These are phyloP conservation scores for Drymonia ruficornis DNA, from an alignment of 2,888 invertebrate species.

Conservation along the genomic window DNA sequence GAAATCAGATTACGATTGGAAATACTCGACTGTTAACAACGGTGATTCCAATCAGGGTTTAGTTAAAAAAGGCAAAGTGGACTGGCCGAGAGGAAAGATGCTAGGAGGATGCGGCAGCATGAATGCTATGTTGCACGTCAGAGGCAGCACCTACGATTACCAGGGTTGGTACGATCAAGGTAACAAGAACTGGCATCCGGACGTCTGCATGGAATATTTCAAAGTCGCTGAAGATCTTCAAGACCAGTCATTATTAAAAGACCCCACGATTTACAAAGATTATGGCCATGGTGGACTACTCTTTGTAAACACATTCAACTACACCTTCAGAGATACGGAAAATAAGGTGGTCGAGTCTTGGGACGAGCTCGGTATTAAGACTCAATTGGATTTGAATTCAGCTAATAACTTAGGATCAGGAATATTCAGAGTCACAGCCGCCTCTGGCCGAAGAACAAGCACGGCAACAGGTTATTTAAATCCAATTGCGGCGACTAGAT, in stretches of 20 bases:
- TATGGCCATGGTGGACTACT: constrained; percentile 16
- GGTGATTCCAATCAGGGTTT: constrained; percentile 88
- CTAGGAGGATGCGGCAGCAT: constrained; percentile 82
- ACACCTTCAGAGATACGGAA: background rate
- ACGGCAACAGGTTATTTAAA: constrained; percentile 85
- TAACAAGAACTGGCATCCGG: constrained; percentile 46
- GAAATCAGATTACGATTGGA: constrained; percentile 88
- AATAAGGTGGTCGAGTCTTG: background rate
- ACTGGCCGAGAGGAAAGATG: constrained; percentile 85
- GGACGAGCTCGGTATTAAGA: constrained; percentile 3
- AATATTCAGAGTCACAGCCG: constrained; percentile 4
- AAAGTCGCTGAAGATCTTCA: constrained; percentile 17
- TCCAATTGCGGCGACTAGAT: constrained; percentile 27
- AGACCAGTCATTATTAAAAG: constrained; percentile 4
- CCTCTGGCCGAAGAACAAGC: background rate
- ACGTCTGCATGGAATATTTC: constrained; percentile 9
- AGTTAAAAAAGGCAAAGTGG: constrained; percentile 40
- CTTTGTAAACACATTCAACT: constrained; percentile 14
- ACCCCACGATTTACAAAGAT: background rate
- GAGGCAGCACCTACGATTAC: constrained; percentile 73
- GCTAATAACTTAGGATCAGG: constrained; percentile 8
- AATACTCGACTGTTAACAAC: constrained; percentile 92
- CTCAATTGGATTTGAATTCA: constrained; percentile 5
- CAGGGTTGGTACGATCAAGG: constrained; percentile 76
- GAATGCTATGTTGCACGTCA: constrained; percentile 80